Percentiles rank a stretch among this genome's conserved stretches.
These are phyloP conservation scores for Rallus limicola DNA, from an alignment of 2,113 vertebrate genomes.

Conservation along the genomic window DNA sequence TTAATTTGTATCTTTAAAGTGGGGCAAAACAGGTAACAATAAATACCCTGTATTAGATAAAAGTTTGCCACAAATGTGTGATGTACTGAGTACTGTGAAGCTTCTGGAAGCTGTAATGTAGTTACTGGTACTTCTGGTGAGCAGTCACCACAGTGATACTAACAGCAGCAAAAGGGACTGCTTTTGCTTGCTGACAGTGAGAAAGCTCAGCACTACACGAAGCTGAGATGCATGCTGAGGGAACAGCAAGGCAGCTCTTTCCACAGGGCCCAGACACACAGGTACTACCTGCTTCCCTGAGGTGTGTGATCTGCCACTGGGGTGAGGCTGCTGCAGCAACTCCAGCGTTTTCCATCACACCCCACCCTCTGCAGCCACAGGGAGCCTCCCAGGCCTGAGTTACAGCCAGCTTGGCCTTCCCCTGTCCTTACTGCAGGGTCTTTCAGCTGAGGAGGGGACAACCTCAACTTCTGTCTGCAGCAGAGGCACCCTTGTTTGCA, in stretches of 20 bases:
- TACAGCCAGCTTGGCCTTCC: neutral
- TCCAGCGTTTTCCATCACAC: neutral
- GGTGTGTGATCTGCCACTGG: rapidly evolving
- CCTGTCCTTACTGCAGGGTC: neutral
- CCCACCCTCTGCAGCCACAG: neutral
- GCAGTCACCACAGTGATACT: neutral
- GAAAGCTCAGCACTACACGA: neutral
- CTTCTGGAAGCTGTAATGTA: neutral
- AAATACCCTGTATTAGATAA: neutral
- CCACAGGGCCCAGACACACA: neutral
- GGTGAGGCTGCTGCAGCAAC: neutral
- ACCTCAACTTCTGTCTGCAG: neutral
- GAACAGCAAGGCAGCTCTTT: neutral
- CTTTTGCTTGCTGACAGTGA: neutral
- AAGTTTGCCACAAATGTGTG: neutral
- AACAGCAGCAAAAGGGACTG: neutral
- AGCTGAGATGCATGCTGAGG: neutral
- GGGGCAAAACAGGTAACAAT: neutral
- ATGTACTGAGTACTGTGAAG: neutral
- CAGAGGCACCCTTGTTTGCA: neutral
- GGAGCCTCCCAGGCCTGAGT: neutral
- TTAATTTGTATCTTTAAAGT: neutral
- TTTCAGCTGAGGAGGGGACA: neutral
- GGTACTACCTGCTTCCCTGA: rapidly evolving
- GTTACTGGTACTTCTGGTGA: neutral